These are phyloP conservation scores for Hydractinia echinata DNA, from an alignment of 30 jellyfish, hydroid and myxozoan species.

Conservation along the genomic window DNA sequence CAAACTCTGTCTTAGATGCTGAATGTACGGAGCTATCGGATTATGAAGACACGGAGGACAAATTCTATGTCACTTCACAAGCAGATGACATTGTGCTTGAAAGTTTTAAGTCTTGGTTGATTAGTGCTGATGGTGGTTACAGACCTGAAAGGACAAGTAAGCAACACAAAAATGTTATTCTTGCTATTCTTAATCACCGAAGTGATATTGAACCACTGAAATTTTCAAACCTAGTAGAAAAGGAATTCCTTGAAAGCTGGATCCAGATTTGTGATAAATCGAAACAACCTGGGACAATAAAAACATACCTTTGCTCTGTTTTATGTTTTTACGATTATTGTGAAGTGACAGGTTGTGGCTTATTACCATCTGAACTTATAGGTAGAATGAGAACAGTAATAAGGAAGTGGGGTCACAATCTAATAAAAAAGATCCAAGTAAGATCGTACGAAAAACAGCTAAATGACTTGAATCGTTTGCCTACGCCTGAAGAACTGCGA, in stretches of 20 bases:
- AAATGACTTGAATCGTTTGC: not conserved
- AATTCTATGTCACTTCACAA: conserved; percentile 3
- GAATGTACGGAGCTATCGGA: not conserved
- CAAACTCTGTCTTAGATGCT: too few relatives aligned
- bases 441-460: not conserved
- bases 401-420: not conserved
- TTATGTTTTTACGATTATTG: conserved; percentile 10
- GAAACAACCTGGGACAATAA: conserved; percentile 18
- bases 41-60: not conserved
- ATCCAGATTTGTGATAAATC: not conserved
- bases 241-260: conserved; percentile 2
- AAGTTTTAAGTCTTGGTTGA: not conserved
- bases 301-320: conserved; percentile 7
- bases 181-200: not conserved
- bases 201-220: not conserved
- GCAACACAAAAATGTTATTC: not conserved
- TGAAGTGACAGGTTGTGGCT: not conserved
- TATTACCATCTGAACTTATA: not conserved
- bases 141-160: conserved; percentile 7
- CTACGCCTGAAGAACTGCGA: not conserved
- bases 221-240: not conserved
- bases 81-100: conserved; percentile 16
- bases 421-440: not conserved
- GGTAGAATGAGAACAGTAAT: conserved; percentile 6
- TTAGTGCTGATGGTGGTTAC: conserved; percentile 17